Evolutionary conservation across 2,888 invertebrate species (phyloP), one percentile per base, ranked within the genome.

Genomic region (Apodemia mormo): DNA sequence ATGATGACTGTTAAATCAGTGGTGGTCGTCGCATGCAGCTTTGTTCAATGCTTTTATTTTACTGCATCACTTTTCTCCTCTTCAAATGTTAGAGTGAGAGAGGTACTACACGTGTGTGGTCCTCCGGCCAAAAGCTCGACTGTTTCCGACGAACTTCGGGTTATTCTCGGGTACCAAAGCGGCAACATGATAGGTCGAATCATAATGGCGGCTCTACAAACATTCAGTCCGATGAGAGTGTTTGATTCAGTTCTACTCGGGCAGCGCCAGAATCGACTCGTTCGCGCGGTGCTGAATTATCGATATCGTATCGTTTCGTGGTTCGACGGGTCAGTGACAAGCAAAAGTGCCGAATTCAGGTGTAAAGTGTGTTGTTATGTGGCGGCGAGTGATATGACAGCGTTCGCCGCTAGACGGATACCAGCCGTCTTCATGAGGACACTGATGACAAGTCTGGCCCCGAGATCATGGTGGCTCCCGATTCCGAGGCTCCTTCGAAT

Each of bases 401-500:
- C 93, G 90, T 90, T 90, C 85, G 88, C 92, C 92, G 91, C 91
- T 86, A 92, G 93, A 92, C 93, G 93, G 93, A 93, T 88, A 86
- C 91, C 92, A 88, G 90, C 93, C 93, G 92, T 93, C 93, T 93
- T 93, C 93, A 94, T 94, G 93, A 93, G 93, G 93, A 93, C 91
- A 93, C 88, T 92, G 92, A 93, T 90, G 90, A 92, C 93, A 91
- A 92, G 84, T 83, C 92, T 92, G 93, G 93, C 93, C 92, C 93
- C 92, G 93, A 93, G 93, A 94, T 92, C 93, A 94, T 93, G 93
- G 93, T 94, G 93, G 93, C 92, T 93, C 93, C 93, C 92, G 86
- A 93, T 91, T 90, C 93, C 89, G 93, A 93, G 92, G 93, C 92
- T 89, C 87, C 93, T 92, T 91, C 94, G 88, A 93, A 90, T 92